Conservation (phyloP, 2,888 invertebrate species). For the Andricus curvator region DNA sequence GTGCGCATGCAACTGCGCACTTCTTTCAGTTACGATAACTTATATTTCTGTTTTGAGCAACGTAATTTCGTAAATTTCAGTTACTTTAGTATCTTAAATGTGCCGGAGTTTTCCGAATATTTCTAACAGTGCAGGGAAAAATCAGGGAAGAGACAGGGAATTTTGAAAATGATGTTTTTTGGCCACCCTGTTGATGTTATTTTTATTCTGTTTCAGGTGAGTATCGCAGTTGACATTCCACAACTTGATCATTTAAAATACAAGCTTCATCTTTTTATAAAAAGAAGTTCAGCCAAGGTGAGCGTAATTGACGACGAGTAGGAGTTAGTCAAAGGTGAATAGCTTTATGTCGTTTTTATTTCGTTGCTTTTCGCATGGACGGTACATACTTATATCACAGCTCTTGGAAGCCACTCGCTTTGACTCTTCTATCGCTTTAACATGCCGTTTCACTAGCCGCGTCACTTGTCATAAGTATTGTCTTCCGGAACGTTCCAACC, state of each 20-base stretch:
- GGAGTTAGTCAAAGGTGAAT: not conserved
- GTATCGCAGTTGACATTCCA: not conserved
- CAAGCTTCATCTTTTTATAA: not conserved
- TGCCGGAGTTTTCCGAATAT: no score
- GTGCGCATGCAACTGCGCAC: no score
- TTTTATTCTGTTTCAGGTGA: not conserved
- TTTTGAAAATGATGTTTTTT: no score
- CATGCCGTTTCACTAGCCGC: conserved; percentile 17
- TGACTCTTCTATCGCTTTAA: conserved; percentile 4
- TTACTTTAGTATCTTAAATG: no score
- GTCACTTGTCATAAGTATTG: conserved; percentile 34
- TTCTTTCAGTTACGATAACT: no score
- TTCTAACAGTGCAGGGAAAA: no score
- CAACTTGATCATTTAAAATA: not conserved
- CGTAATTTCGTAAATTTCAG: no score
- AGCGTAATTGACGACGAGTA: not conserved
- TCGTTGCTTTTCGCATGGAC: not conserved
- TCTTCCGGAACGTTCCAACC: conserved; percentile 6
- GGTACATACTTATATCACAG: conserved; percentile 6
- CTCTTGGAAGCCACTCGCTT: conserved; percentile 19
- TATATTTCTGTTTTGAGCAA: no score
- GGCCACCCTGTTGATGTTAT: not conserved
- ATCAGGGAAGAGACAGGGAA: no score
- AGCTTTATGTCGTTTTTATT: not conserved
- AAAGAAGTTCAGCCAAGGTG: not conserved